Percentiles rank a stretch among this genome's conserved stretches.
Conservation (phyloP, 2,797 vertebrate species). For the Enteromius mattozi region DNA sequence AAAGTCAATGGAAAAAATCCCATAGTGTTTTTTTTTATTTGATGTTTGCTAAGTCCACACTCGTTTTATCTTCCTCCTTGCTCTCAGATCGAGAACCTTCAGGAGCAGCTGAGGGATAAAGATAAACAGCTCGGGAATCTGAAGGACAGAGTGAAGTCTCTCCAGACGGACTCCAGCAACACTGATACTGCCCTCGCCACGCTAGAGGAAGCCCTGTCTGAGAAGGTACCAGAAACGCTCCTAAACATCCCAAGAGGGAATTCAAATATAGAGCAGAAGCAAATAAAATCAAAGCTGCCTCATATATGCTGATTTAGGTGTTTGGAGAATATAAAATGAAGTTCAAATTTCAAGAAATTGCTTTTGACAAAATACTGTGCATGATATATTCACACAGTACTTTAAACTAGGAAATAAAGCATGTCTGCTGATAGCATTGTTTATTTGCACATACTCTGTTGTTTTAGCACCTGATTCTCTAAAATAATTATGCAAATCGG, state of each 20-base stretch:
- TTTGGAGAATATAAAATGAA: not conserved
- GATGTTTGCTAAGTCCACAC: not conserved
- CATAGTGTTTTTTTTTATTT: no score
- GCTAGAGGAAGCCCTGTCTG: slow-evolving; percentile 94
- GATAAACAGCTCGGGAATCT: slow-evolving; percentile 96
- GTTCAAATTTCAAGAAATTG: slow-evolving; percentile 5
- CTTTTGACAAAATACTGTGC: not conserved
- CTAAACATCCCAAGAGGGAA: not conserved
- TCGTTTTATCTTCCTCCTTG: not conserved
- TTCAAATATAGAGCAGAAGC: not conserved
- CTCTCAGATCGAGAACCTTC: slow-evolving; percentile 86
- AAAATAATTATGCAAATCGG: slow-evolving; percentile 5
- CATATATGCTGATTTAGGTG: not conserved
- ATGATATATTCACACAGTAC: not conserved
- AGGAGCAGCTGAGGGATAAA: slow-evolving; percentile 97
- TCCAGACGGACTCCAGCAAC: slow-evolving; percentile 98
- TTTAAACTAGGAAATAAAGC: not conserved
- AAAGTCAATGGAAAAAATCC: not conserved
- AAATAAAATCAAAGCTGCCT: not conserved
- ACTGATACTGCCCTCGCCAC: slow-evolving; percentile 96
- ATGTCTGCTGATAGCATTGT: not conserved
- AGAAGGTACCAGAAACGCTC: slow-evolving; percentile 83
- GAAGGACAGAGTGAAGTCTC: slow-evolving; percentile 95
- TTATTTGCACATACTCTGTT: not conserved
- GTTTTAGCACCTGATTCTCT: slow-evolving; percentile 5